Percentiles rank a stretch among this genome's conserved stretches.
Evolutionary conservation across 2,797 vertebrate species (phyloP).

Genomic region (Nothura maculosa): DNA sequence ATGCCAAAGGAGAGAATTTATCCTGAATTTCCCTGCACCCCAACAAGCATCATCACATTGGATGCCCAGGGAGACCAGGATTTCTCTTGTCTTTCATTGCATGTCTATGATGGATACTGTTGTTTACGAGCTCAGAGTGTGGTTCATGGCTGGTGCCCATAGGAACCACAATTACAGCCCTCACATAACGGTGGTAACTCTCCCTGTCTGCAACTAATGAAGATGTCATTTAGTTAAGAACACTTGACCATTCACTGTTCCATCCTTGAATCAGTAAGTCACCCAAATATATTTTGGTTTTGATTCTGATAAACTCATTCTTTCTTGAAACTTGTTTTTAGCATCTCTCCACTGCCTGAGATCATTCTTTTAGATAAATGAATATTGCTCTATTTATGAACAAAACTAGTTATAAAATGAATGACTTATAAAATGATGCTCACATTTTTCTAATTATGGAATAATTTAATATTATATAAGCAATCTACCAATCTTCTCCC

Average conservation of each 20-base stretch:
- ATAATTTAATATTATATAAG: not conserved
- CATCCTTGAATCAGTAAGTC: not conserved
- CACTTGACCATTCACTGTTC: not conserved
- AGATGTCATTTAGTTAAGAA: not conserved
- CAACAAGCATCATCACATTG: not conserved
- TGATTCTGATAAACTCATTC: not conserved
- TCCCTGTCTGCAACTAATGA: not conserved
- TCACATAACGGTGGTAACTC: fast-evolving
- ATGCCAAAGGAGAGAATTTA: not conserved
- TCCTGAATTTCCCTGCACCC: not conserved
- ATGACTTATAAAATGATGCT: not conserved
- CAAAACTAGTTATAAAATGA: not conserved
- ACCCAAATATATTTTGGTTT: not conserved
- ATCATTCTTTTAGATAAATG: not conserved
- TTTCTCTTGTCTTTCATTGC: not conserved
- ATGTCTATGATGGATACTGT: not conserved
- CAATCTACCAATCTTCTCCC: not conserved
- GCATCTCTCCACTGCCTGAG: not conserved
- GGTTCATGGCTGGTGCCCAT: not conserved
- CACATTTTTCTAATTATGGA: not conserved
- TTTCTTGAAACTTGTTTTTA: not conserved
- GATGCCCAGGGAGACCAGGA: not conserved
- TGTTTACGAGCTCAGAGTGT: not conserved
- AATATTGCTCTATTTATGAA: not conserved
- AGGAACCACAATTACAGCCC: not conserved